Conservation (phyloP, 2,888 invertebrate species). For the Pristionchus japonicus region DNA sequence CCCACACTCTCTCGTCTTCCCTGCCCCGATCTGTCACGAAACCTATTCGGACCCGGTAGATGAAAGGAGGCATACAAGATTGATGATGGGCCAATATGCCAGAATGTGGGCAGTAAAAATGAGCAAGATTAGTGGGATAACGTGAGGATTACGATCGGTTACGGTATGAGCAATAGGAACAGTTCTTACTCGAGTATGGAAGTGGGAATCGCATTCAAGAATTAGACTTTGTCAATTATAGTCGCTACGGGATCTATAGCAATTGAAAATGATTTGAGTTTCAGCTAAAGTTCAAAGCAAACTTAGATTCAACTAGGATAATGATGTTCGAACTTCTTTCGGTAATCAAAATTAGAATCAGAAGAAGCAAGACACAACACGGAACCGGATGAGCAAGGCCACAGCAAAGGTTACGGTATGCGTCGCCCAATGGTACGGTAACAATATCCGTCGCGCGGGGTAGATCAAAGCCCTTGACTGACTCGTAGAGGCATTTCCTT, state of each 20-base stretch:
- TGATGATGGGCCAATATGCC: constrained; percentile 15
- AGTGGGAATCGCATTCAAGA: too few relatives aligned
- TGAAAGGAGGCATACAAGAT: constrained; percentile 9
- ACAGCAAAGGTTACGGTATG: background rate
- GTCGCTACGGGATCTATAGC: too few relatives aligned
- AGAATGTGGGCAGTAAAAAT: background rate
- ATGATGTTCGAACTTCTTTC: too few relatives aligned
- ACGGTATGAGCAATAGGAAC: too few relatives aligned
- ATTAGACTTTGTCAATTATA: too few relatives aligned
- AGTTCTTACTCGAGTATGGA: too few relatives aligned
- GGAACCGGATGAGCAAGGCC: background rate
- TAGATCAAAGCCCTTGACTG: background rate
- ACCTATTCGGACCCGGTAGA: background rate
- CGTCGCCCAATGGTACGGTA: background rate
- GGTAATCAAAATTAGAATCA: background rate
- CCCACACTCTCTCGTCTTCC: background rate
- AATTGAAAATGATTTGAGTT: background rate
- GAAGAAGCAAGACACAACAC: background rate
- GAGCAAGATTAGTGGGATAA: background rate
- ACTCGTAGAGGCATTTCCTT: background rate
- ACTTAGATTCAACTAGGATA: too few relatives aligned
- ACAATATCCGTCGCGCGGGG: background rate
- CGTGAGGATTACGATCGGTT: background rate
- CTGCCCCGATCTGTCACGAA: constrained; percentile 10
- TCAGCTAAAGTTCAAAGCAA: too few relatives aligned